Evolutionary conservation across 1,140 invertebrate species (phyloP).

Genomic region (Amphibalanus amphitrite): DNA sequence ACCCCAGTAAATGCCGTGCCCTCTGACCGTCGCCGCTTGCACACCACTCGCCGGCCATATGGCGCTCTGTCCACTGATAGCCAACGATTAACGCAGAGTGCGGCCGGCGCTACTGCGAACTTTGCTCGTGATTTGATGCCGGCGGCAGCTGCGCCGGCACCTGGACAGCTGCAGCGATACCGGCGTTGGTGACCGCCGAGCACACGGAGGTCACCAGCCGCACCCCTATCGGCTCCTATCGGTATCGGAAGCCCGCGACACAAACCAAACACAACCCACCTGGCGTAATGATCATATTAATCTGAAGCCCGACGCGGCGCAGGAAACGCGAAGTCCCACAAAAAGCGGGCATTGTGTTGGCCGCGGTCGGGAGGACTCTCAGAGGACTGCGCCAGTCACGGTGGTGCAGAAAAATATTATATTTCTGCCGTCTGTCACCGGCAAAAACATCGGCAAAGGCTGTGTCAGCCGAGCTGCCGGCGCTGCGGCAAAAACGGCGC

Average conservation of each 20-base stretch:
- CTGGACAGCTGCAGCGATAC: too few relatives aligned
- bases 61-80: too few relatives aligned
- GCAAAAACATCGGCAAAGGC: background rate
- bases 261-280: background rate
- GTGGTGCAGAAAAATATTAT: background rate
- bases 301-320: background rate
- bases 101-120: too few relatives aligned
- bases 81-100: too few relatives aligned
- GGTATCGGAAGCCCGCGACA: background rate
- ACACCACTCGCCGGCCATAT: too few relatives aligned
- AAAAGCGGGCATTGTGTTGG: background rate
- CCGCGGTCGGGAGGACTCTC: background rate
- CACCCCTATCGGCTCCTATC: background rate
- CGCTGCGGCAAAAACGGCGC: background rate
- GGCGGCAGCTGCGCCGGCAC: too few relatives aligned
- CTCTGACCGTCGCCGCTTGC: too few relatives aligned
- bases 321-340: background rate
- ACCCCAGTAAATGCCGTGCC: too few relatives aligned
- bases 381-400: background rate
- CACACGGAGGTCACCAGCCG: too few relatives aligned
- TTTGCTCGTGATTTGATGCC: too few relatives aligned
- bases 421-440: background rate
- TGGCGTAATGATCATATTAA: background rate
- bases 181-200: too few relatives aligned
- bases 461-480: background rate